Evolutionary conservation across 2,113 vertebrate genomes (phyloP).

Genomic region (Melanerpes formicivorus): DNA sequence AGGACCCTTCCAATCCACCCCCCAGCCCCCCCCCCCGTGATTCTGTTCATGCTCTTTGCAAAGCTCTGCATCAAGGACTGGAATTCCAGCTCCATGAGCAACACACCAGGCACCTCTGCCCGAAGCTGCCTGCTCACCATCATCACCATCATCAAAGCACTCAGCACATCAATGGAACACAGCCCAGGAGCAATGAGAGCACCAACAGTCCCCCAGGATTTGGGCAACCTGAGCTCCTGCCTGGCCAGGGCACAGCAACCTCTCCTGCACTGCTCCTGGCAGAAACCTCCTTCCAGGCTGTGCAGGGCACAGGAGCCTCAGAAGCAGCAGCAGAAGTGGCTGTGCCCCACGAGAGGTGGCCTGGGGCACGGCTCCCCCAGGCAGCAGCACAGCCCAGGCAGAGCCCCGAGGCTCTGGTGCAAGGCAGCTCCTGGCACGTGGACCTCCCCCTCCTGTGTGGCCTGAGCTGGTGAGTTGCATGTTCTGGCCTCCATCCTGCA

Average conservation of each 20-base stretch:
- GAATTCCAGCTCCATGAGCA: not conserved
- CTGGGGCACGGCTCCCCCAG: rapidly evolving
- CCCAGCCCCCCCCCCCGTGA: no score
- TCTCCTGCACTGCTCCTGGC: not conserved
- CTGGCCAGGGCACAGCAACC: not conserved
- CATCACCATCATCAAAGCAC: not conserved
- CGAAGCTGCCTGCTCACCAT: not conserved
- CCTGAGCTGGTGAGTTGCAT: not conserved
- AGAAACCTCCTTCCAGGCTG: not conserved
- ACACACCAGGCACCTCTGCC: not conserved
- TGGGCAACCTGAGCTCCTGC: not conserved
- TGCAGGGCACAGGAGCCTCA: no score
- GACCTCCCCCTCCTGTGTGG: not conserved
- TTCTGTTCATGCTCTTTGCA: no score
- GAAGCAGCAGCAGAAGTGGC: not conserved
- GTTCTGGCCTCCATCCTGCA: not conserved
- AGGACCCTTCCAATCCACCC: no score
- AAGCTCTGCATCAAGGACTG: not conserved
- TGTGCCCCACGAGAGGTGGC: not conserved
- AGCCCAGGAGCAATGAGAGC: not conserved
- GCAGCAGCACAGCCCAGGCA: not conserved
- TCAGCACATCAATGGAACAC: rapidly evolving
- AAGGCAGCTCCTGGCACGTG: not conserved
- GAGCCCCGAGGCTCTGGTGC: not conserved
- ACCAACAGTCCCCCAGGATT: rapidly evolving